phyloP scores from a whole-genome alignment of 2,113 vertebrate species.

The Gopherus evgoodei region DNA sequence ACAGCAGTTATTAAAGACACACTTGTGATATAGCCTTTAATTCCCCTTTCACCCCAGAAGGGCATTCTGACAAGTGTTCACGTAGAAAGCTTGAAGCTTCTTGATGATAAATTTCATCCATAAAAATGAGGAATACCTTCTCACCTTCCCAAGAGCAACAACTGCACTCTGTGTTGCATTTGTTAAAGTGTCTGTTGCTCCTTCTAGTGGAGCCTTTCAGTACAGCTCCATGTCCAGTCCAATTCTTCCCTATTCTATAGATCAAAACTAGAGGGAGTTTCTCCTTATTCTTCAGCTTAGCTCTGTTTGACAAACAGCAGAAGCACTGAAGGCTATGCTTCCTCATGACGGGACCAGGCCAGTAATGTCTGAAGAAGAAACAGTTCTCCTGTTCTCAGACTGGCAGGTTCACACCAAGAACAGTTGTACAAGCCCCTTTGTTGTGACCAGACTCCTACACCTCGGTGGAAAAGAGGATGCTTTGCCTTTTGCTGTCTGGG shows the following conservation, averaged over 20 bases:
- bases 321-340: neutral
- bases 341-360: neutral
- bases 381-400: neutral
- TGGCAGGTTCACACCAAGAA: neutral
- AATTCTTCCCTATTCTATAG: conserved; percentile 20
- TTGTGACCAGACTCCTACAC: conserved; percentile 79
- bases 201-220: conserved; percentile 54
- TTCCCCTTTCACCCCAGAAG: conserved; percentile 42
- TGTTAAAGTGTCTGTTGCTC: conserved; percentile 61
- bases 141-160: conserved; percentile 53
- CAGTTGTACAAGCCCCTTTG: conserved; percentile 20
- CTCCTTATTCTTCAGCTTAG: conserved; percentile 4
- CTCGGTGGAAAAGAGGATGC: conserved; percentile 97
- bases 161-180: conserved; percentile 8
- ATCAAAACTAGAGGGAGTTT: neutral
- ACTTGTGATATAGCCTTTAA: conserved; percentile 59
- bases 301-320: conserved; percentile 42
- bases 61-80: conserved; percentile 58
- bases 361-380: conserved; percentile 21
- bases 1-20: conserved; percentile 75
- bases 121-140: conserved; percentile 66
- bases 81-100: conserved; percentile 64
- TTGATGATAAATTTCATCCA: conserved; percentile 69
- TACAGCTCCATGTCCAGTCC: conserved; percentile 12
- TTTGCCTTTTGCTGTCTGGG: conserved; percentile 97